Base-by-base conservation (phyloP, 2,113 vertebrate genomes). In the Zootoca vivipara region DNA sequence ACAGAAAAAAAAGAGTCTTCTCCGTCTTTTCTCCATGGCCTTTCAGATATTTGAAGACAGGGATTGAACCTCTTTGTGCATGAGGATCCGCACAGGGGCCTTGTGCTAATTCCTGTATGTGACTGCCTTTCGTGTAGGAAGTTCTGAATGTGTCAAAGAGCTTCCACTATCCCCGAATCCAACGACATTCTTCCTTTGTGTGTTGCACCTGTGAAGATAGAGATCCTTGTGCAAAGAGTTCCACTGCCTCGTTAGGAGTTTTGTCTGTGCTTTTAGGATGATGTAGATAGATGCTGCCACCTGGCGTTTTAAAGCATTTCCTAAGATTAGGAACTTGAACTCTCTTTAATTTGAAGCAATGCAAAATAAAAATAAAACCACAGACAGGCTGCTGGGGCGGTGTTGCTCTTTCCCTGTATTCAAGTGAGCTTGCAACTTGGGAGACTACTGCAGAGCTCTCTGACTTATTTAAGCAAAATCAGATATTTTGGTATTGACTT, bases 211-310 rank as follows among this genome's bases (percentile, higher is more conserved):
- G 52, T 85, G 20, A 46, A 26, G 40, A 1, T 30, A 81, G 35
- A 73, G 26, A 81, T 12, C 58, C 85, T 82, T n/a, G 52, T 26
- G 12, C 52, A 86, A 67, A 42, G 20, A 42, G 33, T 78, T 65
- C 5, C 42, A 9, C 38, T 22, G 7, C 18, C 38, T 38, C 8
- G 15, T 15, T 28, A 35, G 7, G 18, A 81, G 80, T 15, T 82
- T 82, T 67, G 22, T 65, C 58, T 62, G 64, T 7, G 4, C 5
- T 67, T 78, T 88, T 40, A 88, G 83, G 69, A 65, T 56, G 80
- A 69, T 78, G 87, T 33, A 12, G 24, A 82, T 46, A 12, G 24
- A 82, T 88, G 28, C 72, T 88, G 87, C 87, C 87, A 88, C 73
- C 87, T 88, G 87, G 87, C 28, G 86, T 75, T 58, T 75, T 3